Conservation (phyloP, 2,888 invertebrate genomes). For the Odontomyia ornata region DNA sequence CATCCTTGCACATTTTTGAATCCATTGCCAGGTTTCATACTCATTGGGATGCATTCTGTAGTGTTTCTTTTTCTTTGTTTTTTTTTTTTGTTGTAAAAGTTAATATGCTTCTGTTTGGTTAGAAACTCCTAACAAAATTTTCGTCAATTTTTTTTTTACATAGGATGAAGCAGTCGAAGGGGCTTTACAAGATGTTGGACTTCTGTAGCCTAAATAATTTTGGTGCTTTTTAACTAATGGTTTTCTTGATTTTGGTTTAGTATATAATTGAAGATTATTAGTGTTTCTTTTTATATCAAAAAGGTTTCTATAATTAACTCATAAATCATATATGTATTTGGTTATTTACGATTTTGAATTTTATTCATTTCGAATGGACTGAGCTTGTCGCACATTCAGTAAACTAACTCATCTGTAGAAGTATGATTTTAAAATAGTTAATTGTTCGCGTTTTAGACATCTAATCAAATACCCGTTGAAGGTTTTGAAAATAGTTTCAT, state of each 20-base stretch:
- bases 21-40: too few species aligned
- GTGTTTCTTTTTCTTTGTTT: not conserved
- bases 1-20: not conserved
- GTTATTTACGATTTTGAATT: too few species aligned
- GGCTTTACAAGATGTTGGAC: slow-evolving; percentile 92
- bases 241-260: not conserved
- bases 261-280: not conserved
- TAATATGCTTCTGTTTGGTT: not conserved
- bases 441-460: too few species aligned
- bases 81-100: not conserved
- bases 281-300: too few species aligned
- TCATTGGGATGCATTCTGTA: too few species aligned
- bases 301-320: too few species aligned
- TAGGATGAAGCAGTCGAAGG: slow-evolving; percentile 95
- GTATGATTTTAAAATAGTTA: too few species aligned
- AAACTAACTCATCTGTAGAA: too few species aligned
- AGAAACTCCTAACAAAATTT: slow-evolving; percentile 3
- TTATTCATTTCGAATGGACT: too few species aligned
- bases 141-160: slow-evolving; percentile 49
- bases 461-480: not conserved
- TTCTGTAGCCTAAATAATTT: slow-evolving; percentile 70
- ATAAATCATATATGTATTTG: too few species aligned
- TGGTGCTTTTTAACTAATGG: slow-evolving; percentile 43
- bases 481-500: not conserved
- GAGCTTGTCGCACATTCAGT: too few species aligned